phyloP scores from a whole-genome alignment of 2,113 vertebrate genomes.

The Addax nasomaculatus region DNA sequence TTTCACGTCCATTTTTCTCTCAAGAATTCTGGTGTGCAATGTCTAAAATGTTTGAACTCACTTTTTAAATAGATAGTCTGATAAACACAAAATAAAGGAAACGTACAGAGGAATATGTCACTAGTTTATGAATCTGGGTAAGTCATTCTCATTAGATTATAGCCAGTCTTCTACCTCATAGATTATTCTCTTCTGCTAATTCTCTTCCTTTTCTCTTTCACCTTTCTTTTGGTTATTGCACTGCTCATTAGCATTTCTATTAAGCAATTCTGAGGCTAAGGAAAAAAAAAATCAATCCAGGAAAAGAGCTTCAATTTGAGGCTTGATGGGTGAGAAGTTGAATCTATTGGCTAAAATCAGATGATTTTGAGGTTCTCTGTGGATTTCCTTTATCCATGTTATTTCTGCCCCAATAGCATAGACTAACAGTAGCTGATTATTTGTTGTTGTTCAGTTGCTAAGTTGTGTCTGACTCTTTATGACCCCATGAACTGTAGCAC shows the following conservation, averaged over 20 bases:
- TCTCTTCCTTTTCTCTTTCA: not conserved
- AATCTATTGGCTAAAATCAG: constrained; percentile 48
- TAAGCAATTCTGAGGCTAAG: constrained; percentile 37
- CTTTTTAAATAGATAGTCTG: not conserved
- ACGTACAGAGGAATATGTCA: not conserved
- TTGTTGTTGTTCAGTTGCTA: not conserved
- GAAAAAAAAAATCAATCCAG: constrained; percentile 44
- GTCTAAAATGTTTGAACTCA: not conserved
- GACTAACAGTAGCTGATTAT: not conserved
- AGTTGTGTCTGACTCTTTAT: not conserved
- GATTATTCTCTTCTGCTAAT: not conserved
- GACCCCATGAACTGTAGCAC: not conserved
- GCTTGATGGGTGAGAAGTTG: not conserved
- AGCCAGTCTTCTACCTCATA: not conserved
- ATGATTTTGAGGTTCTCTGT: constrained; percentile 56
- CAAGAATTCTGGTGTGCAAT: not conserved
- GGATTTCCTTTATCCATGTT: constrained; percentile 45
- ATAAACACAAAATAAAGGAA: not conserved
- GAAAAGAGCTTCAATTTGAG: constrained; percentile 50
- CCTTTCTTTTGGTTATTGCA: constrained; percentile 21
- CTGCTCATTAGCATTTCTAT: constrained; percentile 59
- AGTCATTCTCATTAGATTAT: not conserved
- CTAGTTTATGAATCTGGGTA: not conserved
- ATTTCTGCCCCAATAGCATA: not conserved
- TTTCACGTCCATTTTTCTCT: not conserved